phyloP scores from a whole-genome alignment of 2,113 vertebrate species.

The Synchiropus splendidus region DNA sequence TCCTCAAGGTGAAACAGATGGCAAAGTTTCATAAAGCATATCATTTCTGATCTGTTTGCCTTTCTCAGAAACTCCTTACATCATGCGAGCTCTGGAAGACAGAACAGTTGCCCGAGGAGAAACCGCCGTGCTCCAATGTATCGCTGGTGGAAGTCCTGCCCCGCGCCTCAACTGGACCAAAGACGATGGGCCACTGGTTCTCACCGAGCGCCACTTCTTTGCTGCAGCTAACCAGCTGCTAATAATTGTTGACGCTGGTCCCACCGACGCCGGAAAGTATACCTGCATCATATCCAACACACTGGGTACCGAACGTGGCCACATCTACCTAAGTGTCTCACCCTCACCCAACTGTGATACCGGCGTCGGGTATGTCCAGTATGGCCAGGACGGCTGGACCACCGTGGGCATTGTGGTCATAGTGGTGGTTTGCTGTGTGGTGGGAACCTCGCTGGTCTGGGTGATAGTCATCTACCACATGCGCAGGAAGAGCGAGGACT shows the following conservation, averaged over 20 bases:
- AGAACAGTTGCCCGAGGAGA: constrained; percentile 84
- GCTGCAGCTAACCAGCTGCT: constrained; percentile 92
- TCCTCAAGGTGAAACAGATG: too few species aligned
- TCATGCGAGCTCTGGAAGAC: constrained; percentile 82
- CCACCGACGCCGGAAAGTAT: constrained; percentile 86
- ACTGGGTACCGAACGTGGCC: constrained; percentile 84
- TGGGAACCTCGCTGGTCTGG: constrained; percentile 96
- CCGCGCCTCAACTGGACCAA: constrained; percentile 95
- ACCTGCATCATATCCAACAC: constrained; percentile 97
- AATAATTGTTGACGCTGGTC: constrained; percentile 86
- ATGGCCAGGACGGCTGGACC: constrained; percentile 83
- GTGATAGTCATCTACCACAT: constrained; percentile 99
- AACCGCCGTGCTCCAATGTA: constrained; percentile 91
- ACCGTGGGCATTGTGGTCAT: constrained; percentile 96
- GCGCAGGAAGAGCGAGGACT: constrained; percentile 84
- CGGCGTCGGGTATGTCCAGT: constrained; percentile 53
- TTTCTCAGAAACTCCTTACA: constrained; percentile 83
- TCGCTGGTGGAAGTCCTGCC: constrained; percentile 86
- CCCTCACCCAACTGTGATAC: constrained; percentile 87
- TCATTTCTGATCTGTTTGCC: too few species aligned
- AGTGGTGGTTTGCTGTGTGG: constrained; percentile 96
- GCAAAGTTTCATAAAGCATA: too few species aligned
- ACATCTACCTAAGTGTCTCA: constrained; percentile 80
- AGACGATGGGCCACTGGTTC: constrained; percentile 80
- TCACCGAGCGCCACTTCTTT: constrained; percentile 93